These are phyloP conservation scores for Trididemnum miniatum DNA, from an alignment of 23 tunicate genomes.

Conservation along the genomic window DNA sequence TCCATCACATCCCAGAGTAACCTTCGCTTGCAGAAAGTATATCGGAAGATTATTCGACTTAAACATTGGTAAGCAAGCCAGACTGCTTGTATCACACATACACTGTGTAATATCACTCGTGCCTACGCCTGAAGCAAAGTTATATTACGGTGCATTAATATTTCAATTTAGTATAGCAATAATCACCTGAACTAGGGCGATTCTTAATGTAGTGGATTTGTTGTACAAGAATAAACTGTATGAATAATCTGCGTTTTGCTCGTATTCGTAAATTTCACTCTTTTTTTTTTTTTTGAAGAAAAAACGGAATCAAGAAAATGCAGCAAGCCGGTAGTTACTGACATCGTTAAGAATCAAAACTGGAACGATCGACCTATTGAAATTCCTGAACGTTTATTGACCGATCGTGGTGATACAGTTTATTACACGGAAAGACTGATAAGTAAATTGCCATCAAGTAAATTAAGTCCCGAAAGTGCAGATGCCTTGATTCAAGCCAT, in stretches of 20 bases:
- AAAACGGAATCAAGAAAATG: slow-evolving; percentile 28
- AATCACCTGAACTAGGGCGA: too few relatives aligned
- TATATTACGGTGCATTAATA: too few relatives aligned
- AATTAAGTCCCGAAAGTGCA: slow-evolving; percentile 11
- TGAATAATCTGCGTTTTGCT: too few relatives aligned
- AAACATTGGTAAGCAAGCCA: slow-evolving; percentile 7
- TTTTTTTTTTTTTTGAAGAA: not conserved
- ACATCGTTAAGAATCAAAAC: not conserved
- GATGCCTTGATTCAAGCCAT: slow-evolving; percentile 27
- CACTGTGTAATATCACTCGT: too few relatives aligned
- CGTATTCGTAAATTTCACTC: too few relatives aligned
- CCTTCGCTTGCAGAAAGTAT: slow-evolving; percentile 10
- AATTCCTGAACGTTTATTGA: not conserved
- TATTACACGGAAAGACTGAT: not conserved
- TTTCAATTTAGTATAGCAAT: too few relatives aligned
- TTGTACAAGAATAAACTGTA: too few relatives aligned
- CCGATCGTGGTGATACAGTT: slow-evolving; percentile 4
- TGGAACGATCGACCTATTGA: not conserved
- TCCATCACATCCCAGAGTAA: not conserved
- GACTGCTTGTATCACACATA: too few relatives aligned
- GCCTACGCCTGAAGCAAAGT: too few relatives aligned
- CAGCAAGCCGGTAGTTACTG: slow-evolving; percentile 7
- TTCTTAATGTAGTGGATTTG: too few relatives aligned
- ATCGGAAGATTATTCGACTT: slow-evolving; percentile 13
- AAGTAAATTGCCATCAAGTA: not conserved